A percentile compares a stretch with the other conserved stretches of the same genome.
These are phyloP conservation scores for Lagopus muta DNA, from an alignment of 2,113 vertebrate species.

Conservation along the genomic window DNA sequence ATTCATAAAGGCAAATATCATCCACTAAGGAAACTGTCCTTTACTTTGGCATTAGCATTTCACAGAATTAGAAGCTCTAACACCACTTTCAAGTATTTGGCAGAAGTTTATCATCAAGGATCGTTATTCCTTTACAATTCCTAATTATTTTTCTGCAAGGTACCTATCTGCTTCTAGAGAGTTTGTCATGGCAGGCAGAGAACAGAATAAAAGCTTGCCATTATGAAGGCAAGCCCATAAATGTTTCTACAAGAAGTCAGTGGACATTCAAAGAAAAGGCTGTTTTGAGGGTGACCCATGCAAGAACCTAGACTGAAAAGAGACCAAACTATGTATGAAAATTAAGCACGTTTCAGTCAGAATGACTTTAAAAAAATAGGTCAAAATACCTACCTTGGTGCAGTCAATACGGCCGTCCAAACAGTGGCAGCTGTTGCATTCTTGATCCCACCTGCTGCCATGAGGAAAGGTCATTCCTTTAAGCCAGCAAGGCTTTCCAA, in stretches of 20 bases:
- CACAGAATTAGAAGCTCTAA: background rate
- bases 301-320: background rate
- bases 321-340: background rate
- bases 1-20: background rate
- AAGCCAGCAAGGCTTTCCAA: constrained; percentile 86
- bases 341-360: background rate
- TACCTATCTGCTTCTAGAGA: background rate
- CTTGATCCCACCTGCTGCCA: constrained; percentile 89
- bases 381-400: constrained; percentile 84
- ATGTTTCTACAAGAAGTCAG: background rate
- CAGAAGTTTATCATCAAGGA: background rate
- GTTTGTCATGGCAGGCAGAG: background rate
- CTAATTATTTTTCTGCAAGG: background rate
- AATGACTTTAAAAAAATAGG: background rate
- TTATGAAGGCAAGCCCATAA: background rate
- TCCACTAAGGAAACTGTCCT: background rate
- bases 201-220: background rate
- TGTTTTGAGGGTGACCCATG: background rate
- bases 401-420: constrained; percentile 85
- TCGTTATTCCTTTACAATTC: background rate
- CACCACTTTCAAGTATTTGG: background rate
- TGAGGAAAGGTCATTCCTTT: constrained; percentile 85
- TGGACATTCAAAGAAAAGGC: background rate
- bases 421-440: constrained; percentile 92
- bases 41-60: background rate